Evolutionary conservation across 1,140 invertebrate species (phyloP), one percentile per base, ranked within the genome.

Genomic region (Nixonia krombeini): DNA sequence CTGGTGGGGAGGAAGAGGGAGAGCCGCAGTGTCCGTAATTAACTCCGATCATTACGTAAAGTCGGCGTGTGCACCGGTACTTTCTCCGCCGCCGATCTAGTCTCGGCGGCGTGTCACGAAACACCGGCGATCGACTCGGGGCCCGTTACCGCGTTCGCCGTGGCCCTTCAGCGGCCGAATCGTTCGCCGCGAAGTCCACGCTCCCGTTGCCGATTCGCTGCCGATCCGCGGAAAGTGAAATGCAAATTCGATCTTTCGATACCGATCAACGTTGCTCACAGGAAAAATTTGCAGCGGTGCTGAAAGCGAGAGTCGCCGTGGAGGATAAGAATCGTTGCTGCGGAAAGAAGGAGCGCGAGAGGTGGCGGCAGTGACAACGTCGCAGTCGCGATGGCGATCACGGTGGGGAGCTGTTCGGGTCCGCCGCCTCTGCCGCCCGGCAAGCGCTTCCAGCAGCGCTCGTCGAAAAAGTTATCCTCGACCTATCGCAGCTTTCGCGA

Each of bases 401-500:
- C 73, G 9, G 73, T 83, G 26, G 64, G 77, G 16, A 79, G 77
- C 38, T 85, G 83, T 55, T 66, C 84, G 47, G 83, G 84, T 0
- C 84, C 85, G 13, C 63, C 63, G 17, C 84, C 84, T 10, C 73
- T 86, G 29, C 85, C 85, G 2, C 85, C 85, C 0, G 83, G 81
- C 21, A 85, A 83, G 37, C 75, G 79, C 29, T 80, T 78, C 55
- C 72, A 77, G 15, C 74, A 80, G 25, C 72, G 75, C 35, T 70
- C 80, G 0, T 65, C 74, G 49, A 79, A 74, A 56, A 82, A 79
- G 51, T 75, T 85, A 18, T 82, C 84, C 10, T 85, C 86, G 41
- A 87, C 85, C 15, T 87, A 87, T 65, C 76, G 76, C 26, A 87
- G 86, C 62, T 87, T 87, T 67, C 81, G 80, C n/a, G 86, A 87